Base-by-base conservation (phyloP, 1,140 invertebrate genomes). In the Triops longicaudatus region DNA sequence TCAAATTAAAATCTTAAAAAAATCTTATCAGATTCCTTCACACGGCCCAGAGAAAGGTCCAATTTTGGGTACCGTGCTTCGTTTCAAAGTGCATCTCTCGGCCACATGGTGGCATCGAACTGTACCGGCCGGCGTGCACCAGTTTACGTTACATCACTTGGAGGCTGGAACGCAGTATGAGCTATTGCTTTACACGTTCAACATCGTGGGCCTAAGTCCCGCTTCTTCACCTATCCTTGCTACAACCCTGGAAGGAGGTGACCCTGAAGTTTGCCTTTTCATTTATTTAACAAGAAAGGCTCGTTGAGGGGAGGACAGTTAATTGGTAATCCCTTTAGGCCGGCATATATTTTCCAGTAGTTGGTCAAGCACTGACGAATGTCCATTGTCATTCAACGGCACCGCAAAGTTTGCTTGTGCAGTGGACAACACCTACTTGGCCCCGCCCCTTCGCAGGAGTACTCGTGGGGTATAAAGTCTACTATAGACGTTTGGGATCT, bases 391-490 rank as follows among this genome's bases (percentile, higher is more conserved):
- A 79, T 12, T 80, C 84, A 10, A 78, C 84, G 7, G 84, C 82
- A 6, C 85, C 86, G 22, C 81, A 83, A 74, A 84, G 82, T 44
- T 82, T 85, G 17, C 77, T 80, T 42, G 80, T 85, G 26, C 78
- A 41, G 50, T 85, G 84, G 84, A 79, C 82, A 6, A 80, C 84
- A 1, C 84, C 88, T 10, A 83, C 86, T 78, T 63, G 50, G 50
- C 84, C 85, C 22, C 83, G 85, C 11, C 82, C 84, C 72, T 86
- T 89, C 28, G 89, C 89, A 81, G 89, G 89, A 26, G 83, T 87
- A 2, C 88, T 88, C 79, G 83, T 85, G 77, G 88, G 88, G 5
- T 90, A 90, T 80, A 86, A 85, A 74, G 84, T 88, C 2, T 78
- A 86, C 41, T 87, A 86, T 80, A 83, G 84, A 74, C 82, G 82